Evolutionary conservation across 2,797 vertebrate genomes (phyloP).

Genomic region (Xenops minutus): DNA sequence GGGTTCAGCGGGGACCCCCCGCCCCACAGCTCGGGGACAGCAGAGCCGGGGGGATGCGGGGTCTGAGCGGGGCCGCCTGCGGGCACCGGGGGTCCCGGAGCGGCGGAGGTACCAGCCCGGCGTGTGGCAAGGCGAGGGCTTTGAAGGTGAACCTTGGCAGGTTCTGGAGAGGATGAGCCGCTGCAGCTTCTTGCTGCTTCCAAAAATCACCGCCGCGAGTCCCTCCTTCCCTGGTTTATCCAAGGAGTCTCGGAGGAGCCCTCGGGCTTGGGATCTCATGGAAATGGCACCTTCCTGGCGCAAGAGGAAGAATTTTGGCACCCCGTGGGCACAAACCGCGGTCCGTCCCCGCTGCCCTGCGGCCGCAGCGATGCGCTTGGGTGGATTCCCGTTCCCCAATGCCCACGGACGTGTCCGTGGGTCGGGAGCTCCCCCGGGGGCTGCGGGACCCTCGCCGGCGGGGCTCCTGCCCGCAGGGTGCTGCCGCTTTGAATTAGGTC

Average conservation of each 20-base stretch:
- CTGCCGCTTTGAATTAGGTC: constrained; percentile 62
- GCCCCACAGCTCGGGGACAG: rapidly evolving
- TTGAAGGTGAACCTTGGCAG: constrained; percentile 40
- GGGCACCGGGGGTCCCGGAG: background rate
- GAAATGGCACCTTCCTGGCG: background rate
- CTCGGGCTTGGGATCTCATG: background rate
- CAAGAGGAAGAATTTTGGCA: rapidly evolving
- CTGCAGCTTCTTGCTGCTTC: background rate
- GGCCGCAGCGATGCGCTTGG: rapidly evolving
- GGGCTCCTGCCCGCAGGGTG: background rate
- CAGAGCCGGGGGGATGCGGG: background rate
- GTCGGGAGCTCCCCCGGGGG: background rate
- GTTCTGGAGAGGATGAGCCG: background rate
- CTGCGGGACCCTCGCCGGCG: background rate
- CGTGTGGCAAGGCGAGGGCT: background rate
- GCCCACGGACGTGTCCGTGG: background rate
- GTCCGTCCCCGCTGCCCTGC: background rate
- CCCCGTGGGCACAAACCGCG: rapidly evolving
- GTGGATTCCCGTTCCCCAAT: background rate
- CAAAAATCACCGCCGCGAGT: background rate
- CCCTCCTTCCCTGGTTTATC: background rate
- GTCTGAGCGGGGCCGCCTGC: background rate
- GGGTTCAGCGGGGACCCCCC: background rate
- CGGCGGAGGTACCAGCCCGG: background rate
- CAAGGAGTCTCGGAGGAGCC: background rate